Conservation (phyloP, 2,113 vertebrate genomes). For the Dendropsophus ebraccatus region DNA sequence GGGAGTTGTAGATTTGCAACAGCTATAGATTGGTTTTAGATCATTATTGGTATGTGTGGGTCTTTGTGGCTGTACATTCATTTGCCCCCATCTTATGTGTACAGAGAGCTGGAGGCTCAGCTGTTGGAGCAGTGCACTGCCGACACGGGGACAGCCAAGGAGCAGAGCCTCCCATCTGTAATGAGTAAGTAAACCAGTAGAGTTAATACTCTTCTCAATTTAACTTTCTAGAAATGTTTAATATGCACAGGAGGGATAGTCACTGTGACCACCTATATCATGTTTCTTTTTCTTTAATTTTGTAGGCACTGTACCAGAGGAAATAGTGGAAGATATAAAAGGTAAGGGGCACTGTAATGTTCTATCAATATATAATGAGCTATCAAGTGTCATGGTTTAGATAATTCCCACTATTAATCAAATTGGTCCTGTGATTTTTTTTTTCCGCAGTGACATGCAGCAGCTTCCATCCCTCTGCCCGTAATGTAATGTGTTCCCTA, state of each 20-base stretch:
- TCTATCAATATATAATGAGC: no score
- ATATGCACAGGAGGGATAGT: background rate
- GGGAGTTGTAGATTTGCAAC: no score
- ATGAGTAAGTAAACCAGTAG: constrained; percentile 77
- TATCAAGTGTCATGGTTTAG: no score
- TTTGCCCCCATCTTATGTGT: constrained; percentile 1
- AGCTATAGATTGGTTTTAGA: background rate
- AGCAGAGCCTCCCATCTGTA: constrained; percentile 84
- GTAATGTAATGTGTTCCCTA: no score
- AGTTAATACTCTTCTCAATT: background rate
- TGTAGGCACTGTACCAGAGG: constrained; percentile 89
- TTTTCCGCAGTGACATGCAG: no score
- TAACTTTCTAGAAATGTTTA: background rate
- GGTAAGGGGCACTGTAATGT: constrained; percentile 71
- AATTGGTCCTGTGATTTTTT: no score
- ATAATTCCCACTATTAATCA: no score
- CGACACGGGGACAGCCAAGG: constrained; percentile 84
- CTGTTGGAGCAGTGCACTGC: constrained; percentile 91
- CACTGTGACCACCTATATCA: background rate
- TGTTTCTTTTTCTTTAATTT: constrained; percentile 14
- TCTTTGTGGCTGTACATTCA: background rate
- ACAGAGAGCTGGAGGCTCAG: constrained; percentile 86
- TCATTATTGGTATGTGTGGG: background rate
- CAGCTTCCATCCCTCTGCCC: no score
- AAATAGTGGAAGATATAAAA: constrained; percentile 95